phyloP scores from a whole-genome alignment of 2,113 vertebrate species.

The Rhegmatorhina hoffmannsi region DNA sequence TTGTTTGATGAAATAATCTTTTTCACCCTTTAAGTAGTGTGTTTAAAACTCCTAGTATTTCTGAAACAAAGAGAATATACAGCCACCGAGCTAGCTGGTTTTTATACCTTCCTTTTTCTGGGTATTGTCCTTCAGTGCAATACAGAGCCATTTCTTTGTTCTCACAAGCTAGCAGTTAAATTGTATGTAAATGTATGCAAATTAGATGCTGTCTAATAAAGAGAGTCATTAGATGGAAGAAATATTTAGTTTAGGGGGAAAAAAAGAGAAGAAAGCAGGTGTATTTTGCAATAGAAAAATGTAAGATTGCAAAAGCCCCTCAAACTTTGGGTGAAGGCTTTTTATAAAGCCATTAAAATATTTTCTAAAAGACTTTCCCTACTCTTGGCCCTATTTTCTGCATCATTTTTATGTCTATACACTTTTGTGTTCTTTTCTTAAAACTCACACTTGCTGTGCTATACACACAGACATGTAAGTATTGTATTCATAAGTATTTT shows the following conservation, averaged over 20 bases:
- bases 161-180: slow-evolving; percentile 85
- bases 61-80: slow-evolving; percentile 82
- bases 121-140: slow-evolving; percentile 84
- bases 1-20: slow-evolving; percentile 82
- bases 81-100: slow-evolving; percentile 76
- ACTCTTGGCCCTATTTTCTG: slow-evolving; percentile 66
- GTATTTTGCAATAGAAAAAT: slow-evolving; percentile 81
- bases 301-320: slow-evolving; percentile 71
- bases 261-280: slow-evolving; percentile 79
- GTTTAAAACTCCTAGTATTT: slow-evolving; percentile 74
- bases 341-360: slow-evolving; percentile 75
- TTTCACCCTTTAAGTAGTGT: slow-evolving; percentile 76
- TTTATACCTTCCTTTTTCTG: slow-evolving; percentile 81
- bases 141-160: slow-evolving; percentile 85
- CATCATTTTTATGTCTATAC: slow-evolving; percentile 15
- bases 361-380: slow-evolving; percentile 70
- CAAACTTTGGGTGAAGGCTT: slow-evolving; percentile 73
- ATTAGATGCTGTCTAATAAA: slow-evolving; percentile 88
- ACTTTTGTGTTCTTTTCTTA: not conserved
- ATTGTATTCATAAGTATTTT: not conserved
- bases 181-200: slow-evolving; percentile 89
- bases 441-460: not conserved
- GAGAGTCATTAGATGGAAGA: slow-evolving; percentile 88
- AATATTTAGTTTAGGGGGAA: slow-evolving; percentile 82
- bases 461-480: not conserved